Evolutionary conservation across 2,113 vertebrate genomes (phyloP), one percentile per base, ranked within the genome.

Genomic region (Anoura caudifer): DNA sequence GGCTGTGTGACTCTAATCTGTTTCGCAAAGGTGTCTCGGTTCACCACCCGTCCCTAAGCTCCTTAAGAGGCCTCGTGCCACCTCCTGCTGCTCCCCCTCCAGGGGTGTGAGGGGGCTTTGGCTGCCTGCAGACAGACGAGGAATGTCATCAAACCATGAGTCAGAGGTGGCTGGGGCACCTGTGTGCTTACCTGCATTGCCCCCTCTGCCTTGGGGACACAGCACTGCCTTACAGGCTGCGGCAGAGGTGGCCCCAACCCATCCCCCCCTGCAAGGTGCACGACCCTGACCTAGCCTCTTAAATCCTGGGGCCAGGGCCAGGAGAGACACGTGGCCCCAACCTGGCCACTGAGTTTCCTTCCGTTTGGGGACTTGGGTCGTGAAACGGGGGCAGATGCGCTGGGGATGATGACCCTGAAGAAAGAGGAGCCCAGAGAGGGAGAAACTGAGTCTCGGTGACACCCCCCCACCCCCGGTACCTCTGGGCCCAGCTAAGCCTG

Each of bases 391-490:
- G 26, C 72, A 63, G 73, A 16, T 3, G 7, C 47, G 38, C 36
- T 3, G 2, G 17, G 1, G 65, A 16, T 63, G 24, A 45, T 24
- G 45, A 36, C 65, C 45, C 10, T 15, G 17, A 24, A 65, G 61
- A 36, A 77, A 56, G 38, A 43, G 26, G 67, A 36, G 50, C 33
- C 69, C 20, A 45, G 75, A 16, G 24, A 50, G 14, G 50, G 19
- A 65, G 75, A 87, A 75, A 50, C 50, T 5, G 13, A 70, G 41
- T 33, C 69, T 13, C 0, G 0, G 17, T 7, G 36, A 47, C 43
- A 2, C 31, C 59, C 1, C 2, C 1, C 43, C 43, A 2, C 31
- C 59, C 1, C 2, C 1, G 1, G 3, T 14, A 41, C 38, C 76
- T 52, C 31, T 22, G 11, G 41, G 54, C 45, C 56, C n/a, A 83